Conservation (phyloP, 2,113 vertebrate species). For the Halcyon malimbica region DNA sequence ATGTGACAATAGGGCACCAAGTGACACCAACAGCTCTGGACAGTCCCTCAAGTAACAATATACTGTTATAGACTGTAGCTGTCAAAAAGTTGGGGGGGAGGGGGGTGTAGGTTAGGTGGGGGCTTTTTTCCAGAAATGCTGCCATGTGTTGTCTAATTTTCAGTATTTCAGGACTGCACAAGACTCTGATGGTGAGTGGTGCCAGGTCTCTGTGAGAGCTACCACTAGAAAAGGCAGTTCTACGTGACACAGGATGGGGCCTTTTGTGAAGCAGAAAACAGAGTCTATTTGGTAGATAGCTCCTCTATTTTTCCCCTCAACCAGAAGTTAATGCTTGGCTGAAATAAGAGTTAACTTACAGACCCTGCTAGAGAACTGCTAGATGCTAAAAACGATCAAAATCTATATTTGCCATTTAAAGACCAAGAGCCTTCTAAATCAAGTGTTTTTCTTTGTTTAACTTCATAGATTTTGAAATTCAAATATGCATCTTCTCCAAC, state of each 20-base stretch:
- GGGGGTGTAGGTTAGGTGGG: neutral
- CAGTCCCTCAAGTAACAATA: neutral
- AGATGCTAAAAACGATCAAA: neutral
- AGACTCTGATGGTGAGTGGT: fast-evolving
- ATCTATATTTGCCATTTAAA: neutral
- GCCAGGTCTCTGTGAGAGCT: fast-evolving
- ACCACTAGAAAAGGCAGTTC: neutral
- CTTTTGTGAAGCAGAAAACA: neutral
- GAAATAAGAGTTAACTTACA: neutral
- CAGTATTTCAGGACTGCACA: neutral
- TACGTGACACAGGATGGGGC: neutral
- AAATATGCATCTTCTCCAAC: neutral
- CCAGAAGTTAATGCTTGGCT: neutral
- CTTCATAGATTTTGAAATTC: neutral
- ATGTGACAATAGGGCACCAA: neutral
- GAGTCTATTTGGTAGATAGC: neutral
- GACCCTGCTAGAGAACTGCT: neutral
- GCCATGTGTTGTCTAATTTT: fast-evolving
- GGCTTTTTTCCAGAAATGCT: neutral
- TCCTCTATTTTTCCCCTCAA: neutral
- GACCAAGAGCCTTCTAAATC: neutral
- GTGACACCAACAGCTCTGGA: neutral
- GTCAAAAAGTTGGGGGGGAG: neutral
- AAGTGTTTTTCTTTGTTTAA: neutral
- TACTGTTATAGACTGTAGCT: neutral